Evolutionary conservation across 2,797 vertebrate species (phyloP), one percentile per base, ranked within the genome.

Genomic region (Crypturellus tataupa): DNA sequence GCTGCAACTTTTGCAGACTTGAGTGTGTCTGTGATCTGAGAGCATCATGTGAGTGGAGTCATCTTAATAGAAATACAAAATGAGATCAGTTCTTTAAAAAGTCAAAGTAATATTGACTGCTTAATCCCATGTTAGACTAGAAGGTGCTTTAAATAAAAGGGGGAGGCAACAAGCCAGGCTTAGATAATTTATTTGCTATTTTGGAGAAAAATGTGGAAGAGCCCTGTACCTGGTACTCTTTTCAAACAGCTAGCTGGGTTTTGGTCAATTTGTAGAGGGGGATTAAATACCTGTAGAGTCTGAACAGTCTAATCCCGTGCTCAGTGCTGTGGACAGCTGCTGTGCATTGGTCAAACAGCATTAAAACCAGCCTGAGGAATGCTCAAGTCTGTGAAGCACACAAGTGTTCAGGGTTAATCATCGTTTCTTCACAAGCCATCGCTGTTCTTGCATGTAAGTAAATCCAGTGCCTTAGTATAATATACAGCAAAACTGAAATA

Each of bases 351-450:
- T 83, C 59, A 82, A 81, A 59, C 79, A 95, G 27, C 86, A 81
- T 59, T 80, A 92, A 85, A 97, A 88, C 51, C 42, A 29, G 53
- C 46, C 76, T 87, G 73, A 92, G 95, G 91, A 90, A 29, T 84
- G 59, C 40, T 37, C n/a, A 56, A 80, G 75, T 31, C 92, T 80
- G 59, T 69, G 85, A 84, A 94, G 55, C 33, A 14, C 58, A 51
- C 67, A 27, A 60, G 24, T 47, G 11, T 49, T 60, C 69, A 85
- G 21, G 42, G 58, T 89, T 92, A 85, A 13, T 80, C 31, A 53
- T 69, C 80, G 56, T 86, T 79, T 56, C 49, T 46, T 91, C 70
- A 44, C 33, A 68, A 83, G 39, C 39, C 47, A 71, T 81, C 12
- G 18, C 33, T 73, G 12, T 33, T 93, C 60, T 55, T 35, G 55